Percentiles rank a stretch among this genome's conserved stretches.
These are phyloP conservation scores for Leptothorax acervorum DNA, from an alignment of 2,888 invertebrate genomes.

Conservation along the genomic window DNA sequence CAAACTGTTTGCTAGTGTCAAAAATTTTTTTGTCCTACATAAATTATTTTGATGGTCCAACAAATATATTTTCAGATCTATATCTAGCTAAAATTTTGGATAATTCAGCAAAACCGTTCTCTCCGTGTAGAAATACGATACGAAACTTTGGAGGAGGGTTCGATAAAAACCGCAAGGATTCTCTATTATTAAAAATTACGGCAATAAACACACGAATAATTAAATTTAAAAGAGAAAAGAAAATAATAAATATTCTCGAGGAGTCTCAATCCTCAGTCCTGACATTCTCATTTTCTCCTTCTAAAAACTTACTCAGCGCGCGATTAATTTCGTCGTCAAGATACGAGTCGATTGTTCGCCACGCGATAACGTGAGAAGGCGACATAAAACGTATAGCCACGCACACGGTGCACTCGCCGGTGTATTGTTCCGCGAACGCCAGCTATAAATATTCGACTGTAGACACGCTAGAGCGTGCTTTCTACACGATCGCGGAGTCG, in stretches of 20 bases:
- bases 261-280: background rate
- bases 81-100: no score
- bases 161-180: background rate
- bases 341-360: slow-evolving; percentile 65
- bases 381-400: slow-evolving; percentile 68
- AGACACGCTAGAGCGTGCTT: slow-evolving; percentile 44
- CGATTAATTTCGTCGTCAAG: slow-evolving; percentile 45
- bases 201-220: background rate
- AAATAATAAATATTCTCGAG: background rate
- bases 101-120: no score
- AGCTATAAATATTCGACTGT: slow-evolving; percentile 73
- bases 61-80: no score
- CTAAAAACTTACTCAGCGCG: slow-evolving; percentile 47
- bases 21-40: no score
- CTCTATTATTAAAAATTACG: background rate
- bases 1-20: no score
- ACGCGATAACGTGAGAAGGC: slow-evolving; percentile 76
- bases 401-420: slow-evolving; percentile 64
- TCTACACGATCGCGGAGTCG: slow-evolving; percentile 33
- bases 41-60: no score
- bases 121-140: background rate
- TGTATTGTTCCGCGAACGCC: slow-evolving; percentile 65
- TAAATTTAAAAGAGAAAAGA: background rate
- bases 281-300: slow-evolving; percentile 4
- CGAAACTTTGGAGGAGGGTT: background rate